phyloP scores from a whole-genome alignment of 2,888 invertebrate species.

The Leptinotarsa peninsularis region DNA sequence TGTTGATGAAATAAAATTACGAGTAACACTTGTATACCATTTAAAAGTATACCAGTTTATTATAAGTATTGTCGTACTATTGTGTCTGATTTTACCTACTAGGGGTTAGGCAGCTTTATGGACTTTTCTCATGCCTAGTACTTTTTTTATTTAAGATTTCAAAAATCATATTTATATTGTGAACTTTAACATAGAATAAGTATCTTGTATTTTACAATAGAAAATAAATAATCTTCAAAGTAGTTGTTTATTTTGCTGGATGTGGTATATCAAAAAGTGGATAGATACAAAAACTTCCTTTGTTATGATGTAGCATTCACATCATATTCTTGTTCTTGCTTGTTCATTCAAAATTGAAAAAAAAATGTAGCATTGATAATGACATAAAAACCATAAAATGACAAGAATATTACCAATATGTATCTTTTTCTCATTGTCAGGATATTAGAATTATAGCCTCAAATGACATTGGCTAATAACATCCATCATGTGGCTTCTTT shows the following conservation, averaged over 20 bases:
- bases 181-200: slow-evolving; percentile 40
- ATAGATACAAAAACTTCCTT: no score
- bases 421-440: no score
- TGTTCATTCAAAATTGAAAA: no score
- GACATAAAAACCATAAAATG: no score
- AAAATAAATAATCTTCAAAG: slow-evolving; percentile 34
- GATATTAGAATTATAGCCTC: no score
- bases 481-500: no score
- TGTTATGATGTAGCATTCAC: no score
- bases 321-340: no score
- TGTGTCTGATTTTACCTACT: slow-evolving; percentile 37
- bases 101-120: slow-evolving; percentile 8
- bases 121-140: slow-evolving; percentile 1
- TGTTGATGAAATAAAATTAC: slow-evolving; percentile 33
- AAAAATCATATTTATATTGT: slow-evolving; percentile 39
- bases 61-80: slow-evolving; percentile 32
- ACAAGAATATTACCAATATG: no score
- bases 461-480: no score
- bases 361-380: no score
- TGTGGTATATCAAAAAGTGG: background rate
- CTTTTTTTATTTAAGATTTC: slow-evolving; percentile 26
- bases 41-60: slow-evolving; percentile 36
- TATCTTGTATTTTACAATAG: slow-evolving; percentile 42
- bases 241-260: background rate
- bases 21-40: slow-evolving; percentile 39